Evolutionary conservation across 2,888 invertebrate genomes (phyloP), one percentile per base, ranked within the genome.

Genomic region (Dryocosmus kuriphilus): DNA sequence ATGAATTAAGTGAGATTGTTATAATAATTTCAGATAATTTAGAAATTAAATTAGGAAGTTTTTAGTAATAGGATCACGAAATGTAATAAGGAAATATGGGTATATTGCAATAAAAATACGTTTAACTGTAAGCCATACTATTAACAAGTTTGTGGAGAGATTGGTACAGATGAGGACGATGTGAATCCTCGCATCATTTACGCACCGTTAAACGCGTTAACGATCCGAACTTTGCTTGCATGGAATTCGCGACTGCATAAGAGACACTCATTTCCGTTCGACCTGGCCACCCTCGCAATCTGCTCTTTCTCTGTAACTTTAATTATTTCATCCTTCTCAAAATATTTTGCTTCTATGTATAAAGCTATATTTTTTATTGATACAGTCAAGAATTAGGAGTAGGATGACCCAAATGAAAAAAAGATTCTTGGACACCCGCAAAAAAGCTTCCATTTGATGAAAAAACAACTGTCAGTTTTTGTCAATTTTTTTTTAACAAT

Each of bases 151-250:
- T 30, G 38, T 67, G n/a, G 22, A 41, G 41, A 67, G 24, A 46
- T 46, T 46, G 22, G 19, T 38, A 30, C 41, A 67, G 46, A 73
- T 74, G 78, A 62, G 76, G 79, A 78, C 32, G 78, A 79, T 77
- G 76, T 79, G 74, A 80, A 86, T 86, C 80, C 77, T 78, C 81
- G 81, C 79, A 83, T 86, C 83, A 81, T 81, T 85, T 76, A 82
- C 84, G 85, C 85, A 83, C 85, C 85, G 88, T 88, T 88, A 87
- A 88, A 85, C 83, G 85, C 82, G 87, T 88, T 88, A 87, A 88
- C 85, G 87, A 88, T 78, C 84, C 82, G 76, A 78, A 65, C 76
- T 80, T 67, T 81, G 78, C 78, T 78, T 79, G 78, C 77, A 80
- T 62, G 83, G 84, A 85, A 86, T 83, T 83, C 79, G 77, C 84